Conservation (phyloP, 1,140 invertebrate genomes). For the Drosophila bocqueti region DNA sequence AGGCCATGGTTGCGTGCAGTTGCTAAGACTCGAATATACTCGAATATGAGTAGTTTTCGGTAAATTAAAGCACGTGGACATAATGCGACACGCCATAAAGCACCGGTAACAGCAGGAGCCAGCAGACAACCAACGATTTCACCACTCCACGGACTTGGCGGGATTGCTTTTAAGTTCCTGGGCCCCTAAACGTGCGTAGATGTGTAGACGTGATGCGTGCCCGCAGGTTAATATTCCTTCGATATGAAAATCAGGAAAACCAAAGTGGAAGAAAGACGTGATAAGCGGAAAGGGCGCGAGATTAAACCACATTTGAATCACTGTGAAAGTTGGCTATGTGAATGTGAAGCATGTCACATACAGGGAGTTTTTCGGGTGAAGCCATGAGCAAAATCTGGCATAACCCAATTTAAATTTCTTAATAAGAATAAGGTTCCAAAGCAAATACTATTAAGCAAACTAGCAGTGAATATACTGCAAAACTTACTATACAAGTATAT, state of each 20-base stretch:
- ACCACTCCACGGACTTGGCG: constrained; percentile 5
- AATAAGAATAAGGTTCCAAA: background rate
- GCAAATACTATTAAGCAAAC: too few relatives aligned
- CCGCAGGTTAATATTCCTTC: constrained; percentile 67
- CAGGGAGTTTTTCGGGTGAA: constrained; percentile 3
- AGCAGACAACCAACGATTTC: constrained; percentile 34
- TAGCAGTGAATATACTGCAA: too few relatives aligned
- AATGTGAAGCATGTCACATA: constrained; percentile 35
- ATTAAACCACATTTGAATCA: constrained; percentile 50
- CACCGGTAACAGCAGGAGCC: constrained; percentile 22
- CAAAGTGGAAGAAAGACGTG: constrained; percentile 56
- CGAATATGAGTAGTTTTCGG: constrained; percentile 31
- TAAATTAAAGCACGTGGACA: constrained; percentile 59
- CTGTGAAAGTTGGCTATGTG: constrained; percentile 20
- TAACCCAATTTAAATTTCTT: background rate
- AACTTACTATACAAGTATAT: background rate
- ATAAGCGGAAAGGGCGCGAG: constrained; percentile 44
- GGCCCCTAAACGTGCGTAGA: constrained; percentile 3
- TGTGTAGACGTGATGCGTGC: constrained; percentile 62
- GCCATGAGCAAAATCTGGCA: background rate
- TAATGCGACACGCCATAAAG: constrained; percentile 69
- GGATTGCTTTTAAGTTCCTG: constrained; percentile 68
- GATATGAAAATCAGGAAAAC: constrained; percentile 45
- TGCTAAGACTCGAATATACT: constrained; percentile 7
- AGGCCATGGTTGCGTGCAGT: constrained; percentile 64